Conservation (phyloP, 2,888 invertebrate genomes). For the Balanococcus diminutus region DNA sequence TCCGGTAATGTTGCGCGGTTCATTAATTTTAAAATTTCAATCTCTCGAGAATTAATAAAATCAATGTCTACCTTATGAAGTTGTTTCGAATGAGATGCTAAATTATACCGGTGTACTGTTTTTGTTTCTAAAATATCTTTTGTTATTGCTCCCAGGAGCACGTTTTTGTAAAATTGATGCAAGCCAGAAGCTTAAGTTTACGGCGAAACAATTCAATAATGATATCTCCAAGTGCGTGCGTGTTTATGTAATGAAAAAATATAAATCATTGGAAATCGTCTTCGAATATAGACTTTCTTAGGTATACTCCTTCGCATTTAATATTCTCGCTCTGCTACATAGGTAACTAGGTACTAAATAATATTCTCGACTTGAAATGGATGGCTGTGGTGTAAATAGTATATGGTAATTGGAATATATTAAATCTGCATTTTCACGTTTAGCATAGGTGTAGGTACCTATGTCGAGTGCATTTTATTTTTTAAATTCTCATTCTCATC, state of each 20-base stretch:
- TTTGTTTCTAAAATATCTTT: not conserved
- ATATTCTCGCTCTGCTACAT: not conserved
- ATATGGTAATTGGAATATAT: no score
- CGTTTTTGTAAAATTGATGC: not conserved
- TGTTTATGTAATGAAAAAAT: not conserved
- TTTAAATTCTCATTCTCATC: no score
- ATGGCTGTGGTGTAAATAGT: no score
- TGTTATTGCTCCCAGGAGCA: not conserved
- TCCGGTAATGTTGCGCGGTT: not conserved
- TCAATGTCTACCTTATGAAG: conserved; percentile 15
- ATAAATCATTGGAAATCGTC: not conserved
- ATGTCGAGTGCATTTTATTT: no score
- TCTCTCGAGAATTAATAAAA: conserved; percentile 33
- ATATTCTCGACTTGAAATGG: no score
- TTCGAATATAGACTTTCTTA: not conserved
- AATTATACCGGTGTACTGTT: not conserved
- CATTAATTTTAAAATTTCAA: conserved; percentile 29
- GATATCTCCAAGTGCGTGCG: not conserved
- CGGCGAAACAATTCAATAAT: not conserved
- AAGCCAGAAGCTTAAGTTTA: not conserved
- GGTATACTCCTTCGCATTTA: not conserved
- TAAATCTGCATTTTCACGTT: no score
- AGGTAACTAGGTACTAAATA: no score
- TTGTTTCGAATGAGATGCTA: conserved; percentile 25
- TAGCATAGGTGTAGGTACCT: no score